Evolutionary conservation across 2,888 invertebrate genomes (phyloP).

Genomic region (Nomada hirtipes): DNA sequence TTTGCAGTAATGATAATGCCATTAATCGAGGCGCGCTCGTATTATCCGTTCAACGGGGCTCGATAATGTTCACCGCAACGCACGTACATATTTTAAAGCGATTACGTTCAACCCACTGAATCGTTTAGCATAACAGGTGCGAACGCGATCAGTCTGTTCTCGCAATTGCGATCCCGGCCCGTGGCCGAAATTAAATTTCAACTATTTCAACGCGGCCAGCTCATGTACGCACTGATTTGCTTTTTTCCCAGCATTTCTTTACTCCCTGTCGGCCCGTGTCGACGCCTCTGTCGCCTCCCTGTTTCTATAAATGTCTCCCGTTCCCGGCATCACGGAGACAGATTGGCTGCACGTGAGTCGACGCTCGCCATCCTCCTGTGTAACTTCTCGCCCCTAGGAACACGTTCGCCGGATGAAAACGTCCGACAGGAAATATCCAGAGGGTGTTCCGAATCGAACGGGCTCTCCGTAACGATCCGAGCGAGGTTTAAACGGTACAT

Average conservation of each 20-base stretch:
- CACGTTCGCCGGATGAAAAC: conserved; percentile 53
- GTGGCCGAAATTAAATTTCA: conserved; percentile 18
- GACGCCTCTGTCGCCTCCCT: not conserved
- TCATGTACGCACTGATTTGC: conserved; percentile 30
- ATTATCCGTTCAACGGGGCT: not conserved
- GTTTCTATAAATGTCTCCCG: conserved; percentile 53
- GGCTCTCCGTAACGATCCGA: conserved; percentile 32
- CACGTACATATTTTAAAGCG: conserved; percentile 3
- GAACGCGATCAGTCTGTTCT: conserved; percentile 19
- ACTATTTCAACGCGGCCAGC: not conserved
- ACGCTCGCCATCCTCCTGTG: conserved; percentile 47
- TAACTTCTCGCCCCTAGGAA: conserved; percentile 42
- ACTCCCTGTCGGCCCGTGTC: conserved; percentile 9
- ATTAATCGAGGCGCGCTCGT: conserved; percentile 2
- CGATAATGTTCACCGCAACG: not conserved
- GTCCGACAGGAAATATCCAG: conserved; percentile 66
- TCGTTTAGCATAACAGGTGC: conserved; percentile 28
- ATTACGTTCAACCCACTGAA: conserved; percentile 15
- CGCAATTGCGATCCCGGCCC: not conserved
- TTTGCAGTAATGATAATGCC: conserved; percentile 16
- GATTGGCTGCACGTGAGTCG: conserved; percentile 68
- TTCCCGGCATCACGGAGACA: conserved; percentile 46
- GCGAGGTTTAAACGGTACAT: conserved; percentile 21
- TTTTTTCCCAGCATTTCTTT: conserved; percentile 23
- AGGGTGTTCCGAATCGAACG: conserved; percentile 31